Conservation (phyloP, 2,113 vertebrate genomes). For the Salvelinus fontinalis region DNA sequence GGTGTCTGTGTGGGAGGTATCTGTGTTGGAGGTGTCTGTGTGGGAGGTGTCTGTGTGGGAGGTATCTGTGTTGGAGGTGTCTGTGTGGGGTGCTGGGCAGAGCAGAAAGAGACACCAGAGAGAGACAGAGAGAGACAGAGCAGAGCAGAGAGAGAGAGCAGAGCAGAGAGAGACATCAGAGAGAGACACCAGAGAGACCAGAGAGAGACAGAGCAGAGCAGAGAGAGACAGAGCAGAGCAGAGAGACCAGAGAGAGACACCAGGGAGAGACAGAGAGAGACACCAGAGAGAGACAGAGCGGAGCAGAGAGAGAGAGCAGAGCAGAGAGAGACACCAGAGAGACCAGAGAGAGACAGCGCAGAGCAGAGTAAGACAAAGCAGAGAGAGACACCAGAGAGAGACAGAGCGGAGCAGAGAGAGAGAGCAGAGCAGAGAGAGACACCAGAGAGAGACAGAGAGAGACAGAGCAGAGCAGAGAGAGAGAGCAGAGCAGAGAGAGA, state of each 20-base stretch:
- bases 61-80: too few relatives aligned
- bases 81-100: too few relatives aligned
- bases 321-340: too few relatives aligned
- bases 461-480: background rate
- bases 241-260: background rate
- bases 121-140: background rate
- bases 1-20: too few relatives aligned
- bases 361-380: too few relatives aligned
- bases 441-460: background rate
- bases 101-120: background rate
- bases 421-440: too few relatives aligned
- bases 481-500: background rate
- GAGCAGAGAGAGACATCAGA: too few relatives aligned
- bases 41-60: too few relatives aligned
- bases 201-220: background rate
- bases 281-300: background rate
- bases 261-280: background rate
- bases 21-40: too few relatives aligned
- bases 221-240: too few relatives aligned
- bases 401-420: background rate
- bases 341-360: too few relatives aligned
- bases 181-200: background rate
- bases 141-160: background rate
- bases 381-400: background rate
- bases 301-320: too few relatives aligned